Evolutionary conservation across 2,113 vertebrate species (phyloP).

Genomic region (Petrocephalus microphthalmus): DNA sequence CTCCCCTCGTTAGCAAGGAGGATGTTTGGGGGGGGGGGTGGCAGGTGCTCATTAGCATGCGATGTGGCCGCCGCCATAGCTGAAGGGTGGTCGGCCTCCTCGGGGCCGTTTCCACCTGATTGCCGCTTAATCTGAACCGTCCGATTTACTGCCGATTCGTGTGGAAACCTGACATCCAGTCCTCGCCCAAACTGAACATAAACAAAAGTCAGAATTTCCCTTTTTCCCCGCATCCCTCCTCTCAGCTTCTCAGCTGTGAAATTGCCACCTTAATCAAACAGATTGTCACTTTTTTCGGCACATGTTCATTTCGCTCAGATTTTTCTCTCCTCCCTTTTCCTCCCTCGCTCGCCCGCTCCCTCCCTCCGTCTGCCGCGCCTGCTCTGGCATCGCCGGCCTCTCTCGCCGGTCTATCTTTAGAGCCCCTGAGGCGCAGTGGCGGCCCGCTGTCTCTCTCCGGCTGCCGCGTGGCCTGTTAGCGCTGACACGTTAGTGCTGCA

Average conservation of each 20-base stretch:
- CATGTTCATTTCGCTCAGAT: not conserved
- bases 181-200: not conserved
- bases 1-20: slow-evolving; percentile 4
- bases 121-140: slow-evolving; percentile 1
- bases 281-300: slow-evolving; percentile 13
- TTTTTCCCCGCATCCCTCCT: not conserved
- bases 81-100: slow-evolving; percentile 22
- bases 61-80: not conserved
- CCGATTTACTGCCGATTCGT: slow-evolving; percentile 19
- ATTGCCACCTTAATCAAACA: not conserved
- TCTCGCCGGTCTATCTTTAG: not conserved
- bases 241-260: not conserved
- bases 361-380: not conserved
- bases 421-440: not conserved
- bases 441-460: not conserved
- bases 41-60: slow-evolving; percentile 41
- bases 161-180: not conserved
- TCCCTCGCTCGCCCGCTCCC: not conserved
- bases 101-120: not conserved
- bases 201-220: not conserved
- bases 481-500: not conserved
- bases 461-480: not conserved
- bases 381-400: not conserved
- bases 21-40: not conserved
- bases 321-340: not conserved